Evolutionary conservation across 2,888 invertebrate genomes (phyloP).

Genomic region (Phania funesta): DNA sequence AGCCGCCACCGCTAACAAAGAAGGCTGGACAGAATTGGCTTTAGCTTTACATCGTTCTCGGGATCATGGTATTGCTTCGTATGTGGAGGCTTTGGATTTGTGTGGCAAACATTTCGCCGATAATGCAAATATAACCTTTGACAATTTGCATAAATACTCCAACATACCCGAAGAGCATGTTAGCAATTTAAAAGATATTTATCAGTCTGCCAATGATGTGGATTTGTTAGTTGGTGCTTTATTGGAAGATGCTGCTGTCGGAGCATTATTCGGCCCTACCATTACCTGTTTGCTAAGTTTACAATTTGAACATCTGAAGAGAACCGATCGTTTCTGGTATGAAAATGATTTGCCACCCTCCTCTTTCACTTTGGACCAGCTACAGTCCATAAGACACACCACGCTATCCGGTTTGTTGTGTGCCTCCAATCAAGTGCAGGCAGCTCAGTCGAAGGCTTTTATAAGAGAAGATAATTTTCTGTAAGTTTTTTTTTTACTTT

Average conservation of each 20-base stretch:
- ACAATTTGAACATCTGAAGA: constrained; percentile 90
- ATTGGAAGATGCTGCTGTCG: constrained; percentile 88
- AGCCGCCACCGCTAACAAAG: constrained; percentile 79
- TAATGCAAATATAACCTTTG: constrained; percentile 75
- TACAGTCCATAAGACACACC: constrained; percentile 90
- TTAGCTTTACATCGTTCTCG: constrained; percentile 84
- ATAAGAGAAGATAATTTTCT: constrained; percentile 91
- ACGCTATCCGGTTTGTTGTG: constrained; percentile 90
- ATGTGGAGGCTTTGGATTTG: constrained; percentile 85
- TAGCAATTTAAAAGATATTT: constrained; percentile 85
- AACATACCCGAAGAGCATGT: constrained; percentile 82
- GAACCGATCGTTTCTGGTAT: constrained; percentile 96
- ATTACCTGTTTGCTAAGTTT: constrained; percentile 91
- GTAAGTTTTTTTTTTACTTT: constrained; percentile 81
- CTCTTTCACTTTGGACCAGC: constrained; percentile 87
- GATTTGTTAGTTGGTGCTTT: constrained; percentile 92
- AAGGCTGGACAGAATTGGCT: constrained; percentile 82
- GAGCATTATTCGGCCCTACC: constrained; percentile 92
- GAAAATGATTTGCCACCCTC: constrained; percentile 96
- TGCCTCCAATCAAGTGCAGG: constrained; percentile 85
- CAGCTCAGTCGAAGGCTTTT: constrained; percentile 92
- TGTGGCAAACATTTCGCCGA: constrained; percentile 81
- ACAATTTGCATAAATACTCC: constrained; percentile 71
- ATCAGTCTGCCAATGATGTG: constrained; percentile 88
- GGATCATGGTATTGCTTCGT: constrained; percentile 91